Conservation (phyloP, 2,888 invertebrate genomes). For the Ceraclea dissimilis region DNA sequence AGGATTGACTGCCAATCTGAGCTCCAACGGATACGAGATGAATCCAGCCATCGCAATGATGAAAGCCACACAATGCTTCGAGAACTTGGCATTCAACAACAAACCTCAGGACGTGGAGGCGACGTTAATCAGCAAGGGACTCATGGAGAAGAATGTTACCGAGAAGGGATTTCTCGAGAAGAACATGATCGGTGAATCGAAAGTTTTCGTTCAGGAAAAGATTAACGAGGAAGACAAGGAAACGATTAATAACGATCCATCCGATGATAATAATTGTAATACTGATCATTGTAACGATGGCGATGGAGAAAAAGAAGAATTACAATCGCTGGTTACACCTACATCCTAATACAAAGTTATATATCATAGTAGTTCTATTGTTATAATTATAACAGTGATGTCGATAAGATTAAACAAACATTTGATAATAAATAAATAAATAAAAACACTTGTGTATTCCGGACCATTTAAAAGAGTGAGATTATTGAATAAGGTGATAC, state of each 20-base stretch:
- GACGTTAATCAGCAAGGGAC: constrained; percentile 29
- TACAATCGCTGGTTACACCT: constrained; percentile 17
- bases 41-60: constrained; percentile 56
- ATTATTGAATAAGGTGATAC: constrained; percentile 6
- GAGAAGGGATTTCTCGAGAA: constrained; percentile 39
- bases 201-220: constrained; percentile 38
- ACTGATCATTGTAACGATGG: not conserved
- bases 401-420: not conserved
- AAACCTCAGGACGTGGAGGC: constrained; percentile 31
- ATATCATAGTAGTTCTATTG: too few relatives aligned
- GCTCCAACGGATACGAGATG: constrained; percentile 59
- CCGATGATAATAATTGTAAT: constrained; percentile 20
- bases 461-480: constrained; percentile 16
- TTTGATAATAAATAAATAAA: not conserved
- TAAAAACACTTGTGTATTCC: not conserved
- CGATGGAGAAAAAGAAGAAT: constrained; percentile 19
- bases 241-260: constrained; percentile 8
- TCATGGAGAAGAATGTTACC: constrained; percentile 39
- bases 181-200: constrained; percentile 32
- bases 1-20: constrained; percentile 57
- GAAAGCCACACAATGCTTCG: constrained; percentile 48
- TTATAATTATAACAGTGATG: too few relatives aligned
- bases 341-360: constrained; percentile 14
- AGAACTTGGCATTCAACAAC: constrained; percentile 42
- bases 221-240: constrained; percentile 26